Conservation (phyloP, 1,140 invertebrate genomes). For the Antheraea pernyi region DNA sequence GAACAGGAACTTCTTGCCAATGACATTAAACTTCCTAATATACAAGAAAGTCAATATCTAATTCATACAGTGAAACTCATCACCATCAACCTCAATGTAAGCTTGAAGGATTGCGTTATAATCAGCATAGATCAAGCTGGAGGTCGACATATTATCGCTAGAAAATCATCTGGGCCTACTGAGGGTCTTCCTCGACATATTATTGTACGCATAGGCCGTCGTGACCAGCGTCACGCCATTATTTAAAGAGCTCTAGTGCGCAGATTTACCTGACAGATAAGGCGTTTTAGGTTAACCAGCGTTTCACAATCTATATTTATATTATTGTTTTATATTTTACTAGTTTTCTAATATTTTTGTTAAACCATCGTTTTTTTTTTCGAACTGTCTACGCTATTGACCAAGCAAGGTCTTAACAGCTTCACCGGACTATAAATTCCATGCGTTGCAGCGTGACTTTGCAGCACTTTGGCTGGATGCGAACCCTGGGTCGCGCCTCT, state of each 20-base stretch:
- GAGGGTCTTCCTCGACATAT: not conserved
- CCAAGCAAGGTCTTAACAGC: no score
- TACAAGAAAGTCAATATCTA: conserved; percentile 6
- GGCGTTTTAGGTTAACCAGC: conserved; percentile 10
- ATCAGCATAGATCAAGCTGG: conserved; percentile 6
- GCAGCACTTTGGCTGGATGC: no score
- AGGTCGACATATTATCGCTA: not conserved
- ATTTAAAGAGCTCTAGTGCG: not conserved
- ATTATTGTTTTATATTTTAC: no score
- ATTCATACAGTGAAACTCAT: conserved; percentile 7
- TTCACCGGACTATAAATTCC: no score
- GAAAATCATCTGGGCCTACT: not conserved
- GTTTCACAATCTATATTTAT: not conserved
- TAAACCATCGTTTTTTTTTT: no score
- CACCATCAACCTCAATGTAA: not conserved
- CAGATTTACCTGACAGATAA: not conserved
- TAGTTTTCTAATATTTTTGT: no score
- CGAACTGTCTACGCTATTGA: no score
- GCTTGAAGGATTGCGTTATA: not conserved
- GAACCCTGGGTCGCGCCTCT: no score
- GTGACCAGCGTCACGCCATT: no score
- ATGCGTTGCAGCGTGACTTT: no score
- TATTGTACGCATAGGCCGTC: no score
- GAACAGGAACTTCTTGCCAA: conserved; percentile 16
- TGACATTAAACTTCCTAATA: conserved; percentile 12